phyloP scores from a whole-genome alignment of 2,797 vertebrate species.

The Betta splendens region DNA sequence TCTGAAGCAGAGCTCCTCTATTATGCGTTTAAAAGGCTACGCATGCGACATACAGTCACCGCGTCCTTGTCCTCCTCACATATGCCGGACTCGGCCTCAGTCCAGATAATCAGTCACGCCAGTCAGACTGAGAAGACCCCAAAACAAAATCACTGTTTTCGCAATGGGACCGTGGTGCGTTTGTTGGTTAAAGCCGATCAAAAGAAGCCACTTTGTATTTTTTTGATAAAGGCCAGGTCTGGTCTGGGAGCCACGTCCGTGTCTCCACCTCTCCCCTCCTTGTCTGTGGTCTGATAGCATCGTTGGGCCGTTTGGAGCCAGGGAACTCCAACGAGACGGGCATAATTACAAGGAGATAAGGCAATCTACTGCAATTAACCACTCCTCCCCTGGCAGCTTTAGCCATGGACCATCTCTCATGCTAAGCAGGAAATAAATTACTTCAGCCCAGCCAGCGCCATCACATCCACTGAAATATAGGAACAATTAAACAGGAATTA shows the following conservation, averaged over 20 bases:
- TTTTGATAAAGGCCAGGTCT: slow-evolving; percentile 28
- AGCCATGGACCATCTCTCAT: slow-evolving; percentile 65
- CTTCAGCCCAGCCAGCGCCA: slow-evolving; percentile 45
- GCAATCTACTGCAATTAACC: slow-evolving; percentile 88
- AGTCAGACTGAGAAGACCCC: too few species aligned
- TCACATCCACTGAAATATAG: slow-evolving; percentile 86
- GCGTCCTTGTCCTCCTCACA: too few species aligned
- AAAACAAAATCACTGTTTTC: too few species aligned
- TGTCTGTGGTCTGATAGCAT: slow-evolving; percentile 57
- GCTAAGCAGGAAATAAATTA: slow-evolving; percentile 88
- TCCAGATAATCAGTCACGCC: neutral
- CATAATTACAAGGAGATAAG: slow-evolving; percentile 85
- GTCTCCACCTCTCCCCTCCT: slow-evolving; percentile 56
- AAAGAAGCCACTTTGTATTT: slow-evolving; percentile 18
- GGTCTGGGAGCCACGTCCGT: slow-evolving; percentile 51
- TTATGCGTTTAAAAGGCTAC: too few species aligned
- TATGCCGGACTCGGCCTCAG: too few species aligned
- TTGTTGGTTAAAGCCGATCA: slow-evolving; percentile 22
- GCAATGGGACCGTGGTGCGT: neutral
- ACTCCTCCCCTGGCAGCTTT: slow-evolving; percentile 69
- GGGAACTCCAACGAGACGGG: slow-evolving; percentile 71
- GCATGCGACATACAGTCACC: too few species aligned
- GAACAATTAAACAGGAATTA: slow-evolving; percentile 93
- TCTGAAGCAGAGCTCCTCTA: too few species aligned
- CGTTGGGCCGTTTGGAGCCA: slow-evolving; percentile 64